Evolutionary conservation across 2,113 vertebrate species (phyloP), one percentile per base, ranked within the genome.

Genomic region (Melanotaenia duboulayi): DNA sequence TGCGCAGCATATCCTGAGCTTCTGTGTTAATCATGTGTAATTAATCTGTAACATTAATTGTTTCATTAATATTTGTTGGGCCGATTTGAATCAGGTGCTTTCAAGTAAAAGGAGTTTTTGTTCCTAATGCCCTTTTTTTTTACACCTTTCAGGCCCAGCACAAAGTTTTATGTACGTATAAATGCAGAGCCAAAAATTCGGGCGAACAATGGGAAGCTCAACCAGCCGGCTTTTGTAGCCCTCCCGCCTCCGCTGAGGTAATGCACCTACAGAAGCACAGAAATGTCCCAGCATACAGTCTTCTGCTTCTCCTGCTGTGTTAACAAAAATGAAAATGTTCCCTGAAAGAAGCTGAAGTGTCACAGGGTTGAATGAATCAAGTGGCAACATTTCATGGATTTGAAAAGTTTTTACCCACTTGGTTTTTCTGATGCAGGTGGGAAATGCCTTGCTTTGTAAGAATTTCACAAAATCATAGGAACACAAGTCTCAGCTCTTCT

Each of bases 221-320:
- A 94, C 86, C 80, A 65, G 0, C 91, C 93, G 5, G 46, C 85
- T 40, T 89, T 19, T 52, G 89, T 83, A 16, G 91, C 77, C 28
- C 87, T 93, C 3, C 82, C 68, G 52, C 93, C 92, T 64, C 93
- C 93, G 22, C 49, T 94, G 9, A 90, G 92, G 92, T 93, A 74
- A 71, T 11, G 1, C 4, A 58, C 39, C 11, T 0, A 16, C 6
- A 69, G 6, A 70, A 7, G 35, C 22, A 52, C 35, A 20, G 40
- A 61, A 32, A 58, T n/a, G 12, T 49, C 24, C 22, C 24, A 10
- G 8, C 16, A 4, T 14, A 13, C 22, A 22, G 49, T 14, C 28
- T 28, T 28, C 28, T 4, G 17, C 39, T 44, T n/a, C 13, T 44
- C 54, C 4, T 48, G 44, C 32, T 35, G 5, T 35, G 32, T 35